phyloP scores from a whole-genome alignment of 2,797 vertebrate species.

The Eulemur rubriventer region DNA sequence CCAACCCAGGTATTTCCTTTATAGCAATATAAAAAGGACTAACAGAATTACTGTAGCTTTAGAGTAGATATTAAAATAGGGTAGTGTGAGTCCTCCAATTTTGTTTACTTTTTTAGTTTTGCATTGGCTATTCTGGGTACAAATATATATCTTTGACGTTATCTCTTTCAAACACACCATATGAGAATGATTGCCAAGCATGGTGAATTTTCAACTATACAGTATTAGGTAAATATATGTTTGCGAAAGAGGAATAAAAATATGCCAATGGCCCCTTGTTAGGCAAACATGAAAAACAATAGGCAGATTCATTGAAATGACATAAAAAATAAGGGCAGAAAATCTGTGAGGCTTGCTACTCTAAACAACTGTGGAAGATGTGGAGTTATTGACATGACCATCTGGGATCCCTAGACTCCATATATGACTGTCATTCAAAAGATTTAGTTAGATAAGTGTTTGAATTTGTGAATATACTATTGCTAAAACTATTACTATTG shows the following conservation, averaged over 20 bases:
- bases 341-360: neutral
- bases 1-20: no score
- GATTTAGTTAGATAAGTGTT: neutral
- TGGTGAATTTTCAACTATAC: conserved; percentile 1
- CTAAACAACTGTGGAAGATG: neutral
- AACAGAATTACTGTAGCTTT: neutral
- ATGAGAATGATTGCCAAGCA: neutral
- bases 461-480: neutral
- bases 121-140: neutral
- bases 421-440: neutral
- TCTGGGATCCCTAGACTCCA: neutral
- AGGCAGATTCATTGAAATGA: neutral
- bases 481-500: neutral
- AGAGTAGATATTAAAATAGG: neutral
- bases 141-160: neutral
- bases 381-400: neutral
- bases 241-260: conserved; percentile 6
- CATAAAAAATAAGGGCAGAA: neutral
- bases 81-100: neutral
- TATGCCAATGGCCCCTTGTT: neutral
- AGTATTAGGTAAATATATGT: neutral
- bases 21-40: no score
- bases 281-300: neutral
- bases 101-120: neutral
- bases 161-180: neutral